Conservation (phyloP, 2,888 invertebrate species). For the Rotaria socialis region DNA sequence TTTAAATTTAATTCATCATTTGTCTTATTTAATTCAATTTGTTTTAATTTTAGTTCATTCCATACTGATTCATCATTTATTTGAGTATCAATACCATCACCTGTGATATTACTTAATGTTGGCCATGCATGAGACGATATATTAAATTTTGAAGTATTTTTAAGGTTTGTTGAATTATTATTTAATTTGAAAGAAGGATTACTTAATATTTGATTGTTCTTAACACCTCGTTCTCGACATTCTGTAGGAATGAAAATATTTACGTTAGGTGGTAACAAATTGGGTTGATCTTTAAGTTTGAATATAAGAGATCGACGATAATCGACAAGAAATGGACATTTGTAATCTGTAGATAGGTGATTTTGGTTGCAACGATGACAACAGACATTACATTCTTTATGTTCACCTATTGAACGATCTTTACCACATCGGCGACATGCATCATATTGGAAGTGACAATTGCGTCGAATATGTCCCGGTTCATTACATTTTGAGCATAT, state of each 20-base stretch:
- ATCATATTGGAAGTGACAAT: background rate
- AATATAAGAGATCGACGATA: background rate
- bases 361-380: background rate
- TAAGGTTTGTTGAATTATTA: background rate
- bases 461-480: background rate
- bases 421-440: background rate
- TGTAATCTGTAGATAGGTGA: background rate
- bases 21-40: background rate
- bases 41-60: background rate
- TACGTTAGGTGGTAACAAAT: background rate
- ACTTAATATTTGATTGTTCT: too few relatives aligned
- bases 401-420: background rate
- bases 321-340: background rate
- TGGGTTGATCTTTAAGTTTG: background rate
- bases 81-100: accelerated
- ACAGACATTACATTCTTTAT: background rate
- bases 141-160: too few relatives aligned
- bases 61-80: background rate
- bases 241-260: background rate
- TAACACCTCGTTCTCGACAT: background rate
- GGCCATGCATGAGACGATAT: background rate
- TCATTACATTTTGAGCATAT: background rate
- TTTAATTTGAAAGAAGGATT: too few relatives aligned
- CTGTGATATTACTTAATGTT: background rate
- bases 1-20: background rate